A percentile compares a stretch with the other conserved stretches of the same genome.
Conservation (phyloP, 2,888 invertebrate species). For the Allacma fusca region DNA sequence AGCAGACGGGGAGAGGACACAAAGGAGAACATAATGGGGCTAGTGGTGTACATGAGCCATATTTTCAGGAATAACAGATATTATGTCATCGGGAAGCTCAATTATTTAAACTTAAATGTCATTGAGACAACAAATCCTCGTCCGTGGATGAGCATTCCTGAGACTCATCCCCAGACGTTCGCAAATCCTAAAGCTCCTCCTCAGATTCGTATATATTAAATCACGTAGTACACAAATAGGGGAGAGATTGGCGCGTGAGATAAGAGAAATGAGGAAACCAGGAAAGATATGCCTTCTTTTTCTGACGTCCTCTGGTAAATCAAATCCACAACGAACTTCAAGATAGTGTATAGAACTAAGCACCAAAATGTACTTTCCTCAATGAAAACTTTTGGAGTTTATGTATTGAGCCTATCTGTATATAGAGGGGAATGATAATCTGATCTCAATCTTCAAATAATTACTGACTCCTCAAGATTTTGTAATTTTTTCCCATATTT, state of each 20-base stretch:
- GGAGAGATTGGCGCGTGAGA: not conserved
- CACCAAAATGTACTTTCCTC: not conserved
- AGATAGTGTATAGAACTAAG: not conserved
- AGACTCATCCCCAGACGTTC: too few species aligned
- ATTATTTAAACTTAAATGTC: conserved; percentile 3
- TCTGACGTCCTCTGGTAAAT: not conserved
- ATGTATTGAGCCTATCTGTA: too few species aligned
- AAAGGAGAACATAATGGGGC: not conserved
- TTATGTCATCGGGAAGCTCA: not conserved
- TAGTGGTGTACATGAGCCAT: not conserved
- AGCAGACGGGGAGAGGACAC: not conserved
- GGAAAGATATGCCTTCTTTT: not conserved
- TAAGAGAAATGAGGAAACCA: conserved; percentile 10
- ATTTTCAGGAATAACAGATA: not conserved
- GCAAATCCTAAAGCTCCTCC: too few species aligned
- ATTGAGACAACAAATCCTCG: not conserved
- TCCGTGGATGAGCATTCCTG: too few species aligned
- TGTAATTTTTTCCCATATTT: too few species aligned
- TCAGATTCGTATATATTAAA: too few species aligned
- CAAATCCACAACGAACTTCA: not conserved
- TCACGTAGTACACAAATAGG: not conserved
- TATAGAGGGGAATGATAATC: too few species aligned
- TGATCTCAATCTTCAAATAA: too few species aligned
- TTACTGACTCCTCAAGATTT: too few species aligned
- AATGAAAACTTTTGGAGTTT: too few species aligned